Conservation (phyloP, 2,888 invertebrate species). For the Pseudolycoriella hygida region DNA sequence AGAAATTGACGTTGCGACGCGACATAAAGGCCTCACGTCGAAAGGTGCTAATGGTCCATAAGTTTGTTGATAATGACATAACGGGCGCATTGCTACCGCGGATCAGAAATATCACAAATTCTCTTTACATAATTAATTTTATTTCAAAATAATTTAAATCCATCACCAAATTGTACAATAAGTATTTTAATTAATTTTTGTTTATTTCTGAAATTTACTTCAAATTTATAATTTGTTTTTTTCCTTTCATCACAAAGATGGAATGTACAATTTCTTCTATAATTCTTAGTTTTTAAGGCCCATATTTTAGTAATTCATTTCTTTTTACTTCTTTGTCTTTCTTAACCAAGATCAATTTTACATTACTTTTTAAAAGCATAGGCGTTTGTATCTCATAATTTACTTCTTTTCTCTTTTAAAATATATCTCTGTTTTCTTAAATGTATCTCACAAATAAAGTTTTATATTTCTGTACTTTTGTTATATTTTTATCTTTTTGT, state of each 20-base stretch:
- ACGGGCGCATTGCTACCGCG: too few relatives aligned
- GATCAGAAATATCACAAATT: too few relatives aligned
- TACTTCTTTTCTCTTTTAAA: too few relatives aligned
- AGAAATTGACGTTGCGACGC: too few relatives aligned
- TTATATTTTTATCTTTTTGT: not conserved
- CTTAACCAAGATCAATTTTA: not conserved
- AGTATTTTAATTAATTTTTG: too few relatives aligned
- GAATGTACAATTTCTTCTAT: not conserved
- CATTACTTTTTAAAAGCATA: not conserved
- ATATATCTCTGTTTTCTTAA: too few relatives aligned
- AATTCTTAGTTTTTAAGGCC: not conserved
- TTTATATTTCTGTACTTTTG: not conserved
- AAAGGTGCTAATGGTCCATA: too few relatives aligned
- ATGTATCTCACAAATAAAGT: not conserved
- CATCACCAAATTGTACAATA: not conserved
- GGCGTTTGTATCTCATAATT: not conserved
- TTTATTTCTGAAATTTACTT: not conserved
- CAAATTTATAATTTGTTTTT: not conserved
- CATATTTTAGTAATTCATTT: not conserved
- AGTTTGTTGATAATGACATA: too few relatives aligned
- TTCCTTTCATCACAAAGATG: not conserved
- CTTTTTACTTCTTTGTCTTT: not conserved
- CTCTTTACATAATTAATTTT: not conserved
- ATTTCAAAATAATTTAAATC: constrained; percentile 1
- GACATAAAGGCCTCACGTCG: too few relatives aligned